Evolutionary conservation across 2,113 vertebrate species (phyloP), one percentile per base, ranked within the genome.

Genomic region (Oceanites oceanicus): DNA sequence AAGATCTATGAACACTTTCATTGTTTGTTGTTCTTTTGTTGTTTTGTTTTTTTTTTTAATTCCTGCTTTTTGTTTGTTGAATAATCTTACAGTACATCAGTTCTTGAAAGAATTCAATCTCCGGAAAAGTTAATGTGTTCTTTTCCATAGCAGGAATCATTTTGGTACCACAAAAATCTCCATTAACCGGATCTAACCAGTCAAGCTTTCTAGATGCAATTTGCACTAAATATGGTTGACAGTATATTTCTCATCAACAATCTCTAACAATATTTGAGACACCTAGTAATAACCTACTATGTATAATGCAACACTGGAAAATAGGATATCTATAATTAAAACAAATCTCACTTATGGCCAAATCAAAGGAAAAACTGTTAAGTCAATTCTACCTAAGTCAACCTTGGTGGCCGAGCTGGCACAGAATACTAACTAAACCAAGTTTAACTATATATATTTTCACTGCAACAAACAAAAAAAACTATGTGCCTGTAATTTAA

Each of bases 401-500:
- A 93, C 96, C 89, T 38, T 40, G 36, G 93, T 83, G 90, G 97
- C 97, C 92, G 50, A 94, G 65, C 96, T 96, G 98, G 97, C 97
- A 96, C 97, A 97, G 92, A 96, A 97, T 96, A 91, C 96, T 96
- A 94, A 96, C 95, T 95, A 97, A 97, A 88, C 83, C 78, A 76
- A 97, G 96, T 86, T 80, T 96, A 96, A 96, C 92, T 85, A 65
- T 83, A 40, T 96, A 80, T 96, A 94, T 96, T 95, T 97, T 97
- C 96, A 96, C 85, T 78, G 94, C 96, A 94, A 96, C 98, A 97
- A 95, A 95, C 94, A 97, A 84, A 86, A 98, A 96, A 95, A 97
- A 97, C 98, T 94, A 98, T 86, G 98, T 99, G 99, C 98, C 99
- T 99, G 98, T 97, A 98, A 98, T 98, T 95, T 97, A 98, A 90